Evolutionary conservation across 2,797 vertebrate genomes (phyloP), one percentile per base, ranked within the genome.

Genomic region (Chaenodraco wilsoni): DNA sequence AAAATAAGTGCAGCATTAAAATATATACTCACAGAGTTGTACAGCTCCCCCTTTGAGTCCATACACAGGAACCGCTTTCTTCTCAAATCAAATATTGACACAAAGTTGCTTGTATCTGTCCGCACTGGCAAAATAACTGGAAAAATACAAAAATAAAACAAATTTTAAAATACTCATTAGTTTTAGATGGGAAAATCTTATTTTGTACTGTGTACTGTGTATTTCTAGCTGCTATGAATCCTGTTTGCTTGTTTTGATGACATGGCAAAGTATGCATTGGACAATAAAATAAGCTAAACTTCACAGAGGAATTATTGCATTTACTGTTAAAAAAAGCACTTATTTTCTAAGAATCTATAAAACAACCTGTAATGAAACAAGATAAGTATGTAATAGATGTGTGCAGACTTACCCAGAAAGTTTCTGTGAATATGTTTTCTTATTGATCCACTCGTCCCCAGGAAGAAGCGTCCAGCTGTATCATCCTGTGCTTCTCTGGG

Each of bases 1-100:
- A 71, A 11, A 44, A 37, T 0, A 4, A 49, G 19, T 16, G 1
- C 14, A 40, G 37, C 4, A 54, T 37, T 37, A 37, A 37, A 37
- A 37, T 7, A 41, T 7, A 60, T 54, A 97, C 97, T 98, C 87
- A 98, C 97, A 14, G 93, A 96, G 81, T 91, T 94, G 84, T 95
- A 94, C 58, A 94, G 76, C 33, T 93, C 87, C 84, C 95, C 96
- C 23, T 80, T 85, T 5, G 21, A 45, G 72, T 96, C 95, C 95
- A 96, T 92, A 7, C 96, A 98, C 6, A 98, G 88, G 77, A 95
- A 95, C 0, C 74, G 71, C n/a, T 94, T 93, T 19, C 92, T 95
- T 86, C 93, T 96, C 81, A 96, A 87, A 9, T 96, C 95, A 17
- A 89, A 95, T 85, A 97, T 93, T 76, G 95, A 93, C 66, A 96